These are phyloP conservation scores for Schizotus pectinicornis DNA, from an alignment of 2,888 invertebrate genomes.

Conservation along the genomic window DNA sequence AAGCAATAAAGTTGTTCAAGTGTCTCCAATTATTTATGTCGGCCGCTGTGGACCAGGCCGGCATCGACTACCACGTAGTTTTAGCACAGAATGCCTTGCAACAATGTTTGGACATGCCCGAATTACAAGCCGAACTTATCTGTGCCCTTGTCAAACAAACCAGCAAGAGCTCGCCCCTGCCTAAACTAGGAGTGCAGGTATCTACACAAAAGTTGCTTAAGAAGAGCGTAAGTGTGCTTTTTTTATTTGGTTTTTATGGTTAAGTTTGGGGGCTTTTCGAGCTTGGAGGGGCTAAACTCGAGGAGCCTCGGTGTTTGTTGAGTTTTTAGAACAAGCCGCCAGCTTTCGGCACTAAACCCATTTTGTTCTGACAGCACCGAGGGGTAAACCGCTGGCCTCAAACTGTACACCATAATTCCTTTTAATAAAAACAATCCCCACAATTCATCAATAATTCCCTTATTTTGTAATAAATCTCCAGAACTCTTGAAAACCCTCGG, in stretches of 20 bases:
- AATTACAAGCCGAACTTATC: constrained; percentile 92
- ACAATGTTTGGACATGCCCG: constrained; percentile 87
- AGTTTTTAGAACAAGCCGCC: constrained; percentile 22
- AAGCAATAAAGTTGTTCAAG: constrained; percentile 94
- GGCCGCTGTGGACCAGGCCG: constrained; percentile 92
- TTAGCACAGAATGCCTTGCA: constrained; percentile 95
- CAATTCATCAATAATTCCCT: no score
- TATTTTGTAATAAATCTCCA: no score
- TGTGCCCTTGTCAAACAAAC: constrained; percentile 93
- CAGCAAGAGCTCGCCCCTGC: constrained; percentile 79
- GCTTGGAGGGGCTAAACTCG: neutral
- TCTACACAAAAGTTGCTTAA: constrained; percentile 62
- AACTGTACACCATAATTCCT: no score
- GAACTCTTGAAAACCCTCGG: no score
- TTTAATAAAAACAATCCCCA: no score
- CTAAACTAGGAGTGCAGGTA: constrained; percentile 66
- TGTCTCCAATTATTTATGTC: constrained; percentile 96
- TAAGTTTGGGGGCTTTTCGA: neutral
- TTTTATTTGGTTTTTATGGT: constrained; percentile 49
- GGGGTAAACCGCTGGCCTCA: no score
- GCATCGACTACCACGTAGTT: constrained; percentile 97
- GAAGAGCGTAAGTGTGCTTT: constrained; percentile 70
- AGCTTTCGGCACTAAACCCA: constrained; percentile 9
- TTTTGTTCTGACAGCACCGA: no score
- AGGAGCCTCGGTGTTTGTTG: constrained; percentile 10